phyloP scores from a whole-genome alignment of 2,797 vertebrate species.

The Tokudaia muenninki region DNA sequence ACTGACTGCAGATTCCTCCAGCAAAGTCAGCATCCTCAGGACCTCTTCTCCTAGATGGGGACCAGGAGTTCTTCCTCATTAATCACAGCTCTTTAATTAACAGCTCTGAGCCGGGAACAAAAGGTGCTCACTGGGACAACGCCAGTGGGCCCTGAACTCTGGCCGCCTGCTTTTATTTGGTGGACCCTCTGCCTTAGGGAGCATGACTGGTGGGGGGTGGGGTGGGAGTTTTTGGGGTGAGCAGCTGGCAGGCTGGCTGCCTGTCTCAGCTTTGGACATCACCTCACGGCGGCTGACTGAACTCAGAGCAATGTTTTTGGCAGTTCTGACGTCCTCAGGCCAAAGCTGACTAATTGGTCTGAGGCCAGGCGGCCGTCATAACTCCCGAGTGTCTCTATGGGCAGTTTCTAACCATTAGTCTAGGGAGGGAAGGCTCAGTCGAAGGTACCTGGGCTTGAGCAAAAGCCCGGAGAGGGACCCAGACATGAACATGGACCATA shows the following conservation, averaged over 20 bases:
- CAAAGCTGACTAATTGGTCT: background rate
- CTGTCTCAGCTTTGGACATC: conserved; percentile 60
- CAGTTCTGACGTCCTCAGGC: conserved; percentile 19
- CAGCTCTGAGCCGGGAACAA: conserved; percentile 96
- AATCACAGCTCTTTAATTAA: conserved; percentile 99
- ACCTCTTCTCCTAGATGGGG: conserved; percentile 87
- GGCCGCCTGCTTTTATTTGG: conserved; percentile 82
- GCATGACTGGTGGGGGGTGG: conserved; percentile 80
- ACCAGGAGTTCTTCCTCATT: conserved; percentile 92
- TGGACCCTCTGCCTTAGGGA: conserved; percentile 83
- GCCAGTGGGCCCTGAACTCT: conserved; percentile 87
- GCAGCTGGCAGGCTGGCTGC: conserved; percentile 85
- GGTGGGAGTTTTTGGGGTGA: conserved; percentile 74
- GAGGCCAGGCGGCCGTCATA: background rate
- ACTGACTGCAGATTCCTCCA: conserved; percentile 84
- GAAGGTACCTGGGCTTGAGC: background rate
- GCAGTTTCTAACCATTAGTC: background rate
- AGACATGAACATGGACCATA: background rate
- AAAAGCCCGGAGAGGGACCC: background rate
- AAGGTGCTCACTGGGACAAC: conserved; percentile 87
- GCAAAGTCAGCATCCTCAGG: conserved; percentile 91
- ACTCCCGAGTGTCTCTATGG: background rate
- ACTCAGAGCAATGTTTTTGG: background rate
- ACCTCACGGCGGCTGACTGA: conserved; percentile 78
- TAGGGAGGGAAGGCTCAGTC: background rate